Conservation (phyloP, 2,888 invertebrate species). For the Elegia similella region DNA sequence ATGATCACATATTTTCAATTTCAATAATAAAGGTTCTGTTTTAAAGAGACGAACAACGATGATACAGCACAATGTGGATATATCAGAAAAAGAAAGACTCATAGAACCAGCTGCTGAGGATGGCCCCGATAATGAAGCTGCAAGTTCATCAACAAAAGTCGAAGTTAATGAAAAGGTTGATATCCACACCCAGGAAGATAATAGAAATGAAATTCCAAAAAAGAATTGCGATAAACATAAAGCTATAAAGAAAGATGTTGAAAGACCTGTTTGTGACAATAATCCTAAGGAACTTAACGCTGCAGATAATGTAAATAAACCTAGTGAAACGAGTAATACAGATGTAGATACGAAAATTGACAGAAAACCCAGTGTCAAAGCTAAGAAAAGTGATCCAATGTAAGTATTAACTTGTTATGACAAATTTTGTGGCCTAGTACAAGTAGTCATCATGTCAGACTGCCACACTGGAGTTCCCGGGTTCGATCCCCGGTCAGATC, state of each 20-base stretch:
- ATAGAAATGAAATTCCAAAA: not conserved
- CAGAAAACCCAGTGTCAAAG: not conserved
- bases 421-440: no score
- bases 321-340: not conserved
- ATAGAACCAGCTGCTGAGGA: not conserved
- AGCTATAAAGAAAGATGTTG: no score
- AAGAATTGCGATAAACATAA: no score
- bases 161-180: not conserved
- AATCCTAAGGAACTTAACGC: no score
- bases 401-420: no score
- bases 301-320: no score
- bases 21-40: no score
- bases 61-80: not conserved
- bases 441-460: no score
- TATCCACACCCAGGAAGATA: not conserved
- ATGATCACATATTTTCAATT: no score
- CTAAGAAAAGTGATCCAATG: slow-evolving; percentile 1
- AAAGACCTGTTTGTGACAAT: not conserved
- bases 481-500: not conserved
- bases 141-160: not conserved
- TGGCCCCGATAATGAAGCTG: not conserved
- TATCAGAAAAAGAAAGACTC: not conserved
- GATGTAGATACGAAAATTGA: not conserved
- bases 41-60: slow-evolving; percentile 23
- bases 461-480: not conserved